Percentiles rank a stretch among this genome's conserved stretches.
These are phyloP conservation scores for Tychaedon coryphoeus DNA, from an alignment of 2,113 vertebrate species.

Conservation along the genomic window DNA sequence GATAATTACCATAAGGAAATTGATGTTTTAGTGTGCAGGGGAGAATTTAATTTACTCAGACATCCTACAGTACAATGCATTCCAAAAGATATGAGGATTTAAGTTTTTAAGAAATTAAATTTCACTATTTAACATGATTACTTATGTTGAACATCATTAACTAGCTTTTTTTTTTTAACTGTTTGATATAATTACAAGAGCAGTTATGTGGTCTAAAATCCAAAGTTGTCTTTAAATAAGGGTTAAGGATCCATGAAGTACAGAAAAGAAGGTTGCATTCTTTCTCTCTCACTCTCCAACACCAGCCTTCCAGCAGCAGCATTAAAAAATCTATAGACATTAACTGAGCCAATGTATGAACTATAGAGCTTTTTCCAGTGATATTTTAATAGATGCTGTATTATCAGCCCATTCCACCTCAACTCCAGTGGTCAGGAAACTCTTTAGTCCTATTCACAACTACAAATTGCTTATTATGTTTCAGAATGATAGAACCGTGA, in stretches of 20 bases:
- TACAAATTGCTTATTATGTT: background rate
- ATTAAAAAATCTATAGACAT: constrained; percentile 8
- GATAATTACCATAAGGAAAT: constrained; percentile 99
- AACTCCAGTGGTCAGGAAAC: background rate
- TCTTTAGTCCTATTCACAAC: constrained; percentile 8
- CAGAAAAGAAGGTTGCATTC: constrained; percentile 73
- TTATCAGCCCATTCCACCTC: background rate
- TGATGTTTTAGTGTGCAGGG: constrained; percentile 98
- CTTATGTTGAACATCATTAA: constrained; percentile 93
- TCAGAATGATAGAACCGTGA: background rate
- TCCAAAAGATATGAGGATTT: constrained; percentile 96
- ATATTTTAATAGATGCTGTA: constrained; percentile 55
- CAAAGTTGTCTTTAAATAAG: constrained; percentile 84
- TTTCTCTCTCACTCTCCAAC: constrained; percentile 64
- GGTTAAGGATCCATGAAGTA: constrained; percentile 94
- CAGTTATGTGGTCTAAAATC: constrained; percentile 83
- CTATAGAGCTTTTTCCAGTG: constrained; percentile 5
- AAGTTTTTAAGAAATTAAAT: constrained; percentile 95
- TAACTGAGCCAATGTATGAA: constrained; percentile 2
- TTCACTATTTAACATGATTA: constrained; percentile 99
- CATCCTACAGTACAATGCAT: constrained; percentile 96
- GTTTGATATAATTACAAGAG: constrained; percentile 93
- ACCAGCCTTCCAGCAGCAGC: constrained; percentile 43
- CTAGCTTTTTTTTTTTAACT: constrained; percentile 80
- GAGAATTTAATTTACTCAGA: constrained; percentile 99